Conservation (phyloP, 2,888 invertebrate genomes). For the Cylloceria caligata region DNA sequence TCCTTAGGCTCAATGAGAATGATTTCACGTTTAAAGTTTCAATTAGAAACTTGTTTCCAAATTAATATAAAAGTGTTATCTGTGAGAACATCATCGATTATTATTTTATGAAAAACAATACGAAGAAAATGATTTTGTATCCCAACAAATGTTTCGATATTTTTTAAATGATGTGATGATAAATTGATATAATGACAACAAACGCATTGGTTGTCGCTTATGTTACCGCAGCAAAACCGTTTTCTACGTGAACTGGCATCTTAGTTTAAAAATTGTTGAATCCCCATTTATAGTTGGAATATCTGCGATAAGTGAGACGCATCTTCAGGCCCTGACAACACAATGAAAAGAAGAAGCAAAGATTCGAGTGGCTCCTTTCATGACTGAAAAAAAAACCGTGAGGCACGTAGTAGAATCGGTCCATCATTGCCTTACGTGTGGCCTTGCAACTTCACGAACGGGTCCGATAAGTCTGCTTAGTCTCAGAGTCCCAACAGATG, state of each 20-base stretch:
- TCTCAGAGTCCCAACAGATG: constrained; percentile 78
- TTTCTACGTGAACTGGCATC: too few relatives aligned
- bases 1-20: too few relatives aligned
- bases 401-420: constrained; percentile 3
- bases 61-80: too few relatives aligned
- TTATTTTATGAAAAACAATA: too few relatives aligned
- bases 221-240: too few relatives aligned
- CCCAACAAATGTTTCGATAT: too few relatives aligned
- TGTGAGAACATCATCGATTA: too few relatives aligned
- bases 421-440: constrained; percentile 48
- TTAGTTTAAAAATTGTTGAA: neutral
- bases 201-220: too few relatives aligned
- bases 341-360: constrained; percentile 14
- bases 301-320: neutral
- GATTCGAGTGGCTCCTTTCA: constrained; percentile 6
- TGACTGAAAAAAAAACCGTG: neutral
- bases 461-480: constrained; percentile 75
- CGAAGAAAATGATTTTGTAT: too few relatives aligned
- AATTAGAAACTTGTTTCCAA: neutral
- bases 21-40: too few relatives aligned
- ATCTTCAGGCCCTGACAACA: neutral
- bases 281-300: neutral
- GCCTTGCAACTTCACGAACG: constrained; percentile 32
- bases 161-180: too few relatives aligned
- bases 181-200: too few relatives aligned